Base-by-base conservation (phyloP, 2,888 invertebrate species). In the Microplitis deprimator region DNA sequence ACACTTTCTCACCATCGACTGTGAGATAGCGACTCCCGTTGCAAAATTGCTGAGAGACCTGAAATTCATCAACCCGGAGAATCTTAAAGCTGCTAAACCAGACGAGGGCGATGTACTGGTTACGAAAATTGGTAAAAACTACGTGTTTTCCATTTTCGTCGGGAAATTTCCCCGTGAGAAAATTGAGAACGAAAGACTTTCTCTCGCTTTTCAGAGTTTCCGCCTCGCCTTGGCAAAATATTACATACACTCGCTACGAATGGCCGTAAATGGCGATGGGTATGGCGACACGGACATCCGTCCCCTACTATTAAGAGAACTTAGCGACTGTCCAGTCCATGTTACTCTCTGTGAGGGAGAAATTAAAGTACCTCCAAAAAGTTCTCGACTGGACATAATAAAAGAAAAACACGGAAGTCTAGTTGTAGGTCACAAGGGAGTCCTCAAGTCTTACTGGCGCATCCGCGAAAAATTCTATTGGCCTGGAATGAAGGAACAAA, bases 361-460 rank as follows among this genome's bases (percentile, higher is more conserved):
- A 61, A 69, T 69, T 0, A 29, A 39, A n/a, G 6, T 59, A 1
- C 77, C 81, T 5, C 1, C 38, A 10, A n/a, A 38, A 4, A 62
- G 73, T 17, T 6, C 64, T n/a, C 60, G 74, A 62, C 6, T 6
- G 2, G 75, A 71, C 4, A 80, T 80, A 6, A 75, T 81, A 0
- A 20, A 39, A 13, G 80, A 81, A 73, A 64, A 40, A 8, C 83
- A 84, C 41, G 68, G 73, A 5, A 77, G 79, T 7, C 60, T 75
- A 3, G 61, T 79, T 3, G 79, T 80, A 6, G 81, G 82, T 5
- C 84, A 85, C 40, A 81, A 79, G 38, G 84, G 84, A 0, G 73
- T 81, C 0, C 75, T 77, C 5, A 80, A 81, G 40, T 83, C 83
- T 0, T 79, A 76, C 16, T 64, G 75, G 4, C 41, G 79, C 13